Base-by-base conservation (phyloP, 1,140 invertebrate species). In the Oryzaephilus surinamensis region DNA sequence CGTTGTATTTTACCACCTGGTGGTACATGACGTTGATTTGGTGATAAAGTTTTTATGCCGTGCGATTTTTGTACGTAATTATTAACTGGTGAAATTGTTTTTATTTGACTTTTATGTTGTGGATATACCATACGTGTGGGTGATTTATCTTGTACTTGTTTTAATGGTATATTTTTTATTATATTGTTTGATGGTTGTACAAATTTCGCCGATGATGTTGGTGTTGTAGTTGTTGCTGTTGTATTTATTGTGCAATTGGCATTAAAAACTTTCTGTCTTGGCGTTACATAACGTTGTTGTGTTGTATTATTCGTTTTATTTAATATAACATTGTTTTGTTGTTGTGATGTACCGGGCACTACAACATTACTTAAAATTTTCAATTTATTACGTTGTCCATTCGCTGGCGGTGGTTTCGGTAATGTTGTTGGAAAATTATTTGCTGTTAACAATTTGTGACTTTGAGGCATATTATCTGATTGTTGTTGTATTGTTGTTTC, bases 311-410 rank as follows among this genome's bases (percentile, higher is more conserved):
- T 28, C 7, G 38, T 43, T 45, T 56, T 56, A 36, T 55, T 58
- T 20, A 55, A 13, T 11, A 55, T 16, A 27, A 56, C 35, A 48
- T 58, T 54, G 36, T 41, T 47, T n/a, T 36, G 39, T n/a, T 41
- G 34, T n/a, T 45, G 45, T n/a, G 43, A 41, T n/a, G 40, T 40
- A 11, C 45, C 46, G 0, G 51, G 41, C 10, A 61, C 45, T n/a
- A 58, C 45, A 15, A 59, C 49, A 41, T 62, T 61, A 34, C 57
- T 55, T 2, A 61, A 24, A 26, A 62, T 55, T 46, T 62, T 61
- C n/a, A 62, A 38, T 50, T 60, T 61, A 35, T 47, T 52, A 39
- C 55, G 48, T 38, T 61, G 59, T 16, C 57, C 57, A 37, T 61
- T 61, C 6, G 46, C 43, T 20, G 57, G n/a, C n/a, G n/a, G n/a